A percentile compares a stretch with the other conserved stretches of the same genome.
Evolutionary conservation across 2,797 vertebrate species (phyloP).

Genomic region (Sciaenops ocellatus): DNA sequence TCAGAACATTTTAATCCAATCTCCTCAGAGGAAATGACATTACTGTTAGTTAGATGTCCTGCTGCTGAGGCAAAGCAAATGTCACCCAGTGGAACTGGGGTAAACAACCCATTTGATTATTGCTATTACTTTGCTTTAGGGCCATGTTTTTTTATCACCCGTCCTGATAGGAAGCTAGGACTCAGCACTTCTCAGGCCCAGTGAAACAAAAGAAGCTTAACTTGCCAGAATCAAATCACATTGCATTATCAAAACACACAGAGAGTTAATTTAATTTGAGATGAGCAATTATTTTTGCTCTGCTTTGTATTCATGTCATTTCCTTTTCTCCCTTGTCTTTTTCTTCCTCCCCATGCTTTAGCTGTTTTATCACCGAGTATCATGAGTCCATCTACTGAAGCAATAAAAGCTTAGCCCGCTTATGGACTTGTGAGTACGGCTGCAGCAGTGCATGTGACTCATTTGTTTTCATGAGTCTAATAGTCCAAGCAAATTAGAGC

Average conservation of each 20-base stretch:
- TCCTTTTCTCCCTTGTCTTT: constrained; percentile 11
- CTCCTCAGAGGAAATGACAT: constrained; percentile 73
- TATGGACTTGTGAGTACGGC: constrained; percentile 27
- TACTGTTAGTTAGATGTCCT: constrained; percentile 71
- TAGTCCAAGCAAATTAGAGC: constrained; percentile 58
- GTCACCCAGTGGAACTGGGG: constrained; percentile 65
- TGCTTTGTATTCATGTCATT: constrained; percentile 51
- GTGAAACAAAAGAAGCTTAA: constrained; percentile 58
- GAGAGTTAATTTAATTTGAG: constrained; percentile 72
- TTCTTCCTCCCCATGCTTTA: constrained; percentile 10
- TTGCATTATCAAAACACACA: constrained; percentile 56
- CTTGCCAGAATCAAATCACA: constrained; percentile 67
- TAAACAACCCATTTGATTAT: constrained; percentile 79
- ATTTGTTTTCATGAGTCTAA: constrained; percentile 65
- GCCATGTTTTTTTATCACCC: constrained; percentile 60
- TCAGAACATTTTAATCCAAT: constrained; percentile 76
- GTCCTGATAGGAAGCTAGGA: constrained; percentile 50
- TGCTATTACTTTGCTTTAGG: constrained; percentile 67
- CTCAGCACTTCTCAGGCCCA: constrained; percentile 56
- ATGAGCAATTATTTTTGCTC: constrained; percentile 58
- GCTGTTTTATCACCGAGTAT: constrained; percentile 68
- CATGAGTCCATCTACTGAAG: constrained; percentile 52
- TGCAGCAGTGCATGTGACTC: constrained; percentile 22
- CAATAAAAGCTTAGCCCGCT: constrained; percentile 43
- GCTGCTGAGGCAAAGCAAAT: constrained; percentile 70